phyloP scores from a whole-genome alignment of 2,888 invertebrate genomes.

The Mechanitis mazaeus region DNA sequence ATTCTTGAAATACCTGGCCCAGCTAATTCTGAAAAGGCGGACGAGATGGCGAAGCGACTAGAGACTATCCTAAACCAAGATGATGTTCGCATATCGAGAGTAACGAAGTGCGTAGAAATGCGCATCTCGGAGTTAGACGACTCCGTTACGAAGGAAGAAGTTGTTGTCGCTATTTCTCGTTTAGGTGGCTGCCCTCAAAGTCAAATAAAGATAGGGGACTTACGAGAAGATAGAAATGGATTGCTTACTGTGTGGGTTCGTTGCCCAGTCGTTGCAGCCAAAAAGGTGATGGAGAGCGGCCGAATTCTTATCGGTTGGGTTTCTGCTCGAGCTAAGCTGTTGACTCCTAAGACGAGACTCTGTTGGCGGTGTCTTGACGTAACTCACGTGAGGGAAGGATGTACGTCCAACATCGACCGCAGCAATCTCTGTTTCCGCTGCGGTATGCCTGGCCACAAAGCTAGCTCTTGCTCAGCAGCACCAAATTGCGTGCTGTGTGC shows the following conservation, averaged over 20 bases:
- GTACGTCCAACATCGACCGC: conserved; percentile 12
- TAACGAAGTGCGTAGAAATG: conserved; percentile 15
- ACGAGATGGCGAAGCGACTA: not conserved
- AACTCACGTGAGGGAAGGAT: conserved; percentile 21
- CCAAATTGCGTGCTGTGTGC: conserved; percentile 24
- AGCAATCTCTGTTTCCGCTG: conserved; percentile 21
- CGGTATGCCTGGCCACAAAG: conserved; percentile 24
- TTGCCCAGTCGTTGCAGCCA: conserved; percentile 25
- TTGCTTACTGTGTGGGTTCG: conserved; percentile 9
- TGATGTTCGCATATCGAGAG: not conserved
- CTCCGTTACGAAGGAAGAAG: conserved; percentile 17
- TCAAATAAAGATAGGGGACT: conserved; percentile 9
- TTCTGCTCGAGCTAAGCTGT: conserved; percentile 14
- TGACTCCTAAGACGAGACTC: conserved; percentile 12
- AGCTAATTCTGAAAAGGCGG: not conserved
- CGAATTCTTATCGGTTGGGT: conserved; percentile 26
- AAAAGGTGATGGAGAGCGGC: conserved; percentile 14
- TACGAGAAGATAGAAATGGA: not conserved
- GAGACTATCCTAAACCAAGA: not conserved
- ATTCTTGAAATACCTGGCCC: not conserved
- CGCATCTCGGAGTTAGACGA: conserved; percentile 27
- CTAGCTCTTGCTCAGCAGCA: conserved; percentile 12
- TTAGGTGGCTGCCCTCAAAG: conserved; percentile 12
- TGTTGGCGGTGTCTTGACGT: conserved; percentile 25
- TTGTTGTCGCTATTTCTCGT: conserved; percentile 15